Evolutionary conservation across 2,797 vertebrate genomes (phyloP).

Genomic region (Mionectes olivaceus): DNA sequence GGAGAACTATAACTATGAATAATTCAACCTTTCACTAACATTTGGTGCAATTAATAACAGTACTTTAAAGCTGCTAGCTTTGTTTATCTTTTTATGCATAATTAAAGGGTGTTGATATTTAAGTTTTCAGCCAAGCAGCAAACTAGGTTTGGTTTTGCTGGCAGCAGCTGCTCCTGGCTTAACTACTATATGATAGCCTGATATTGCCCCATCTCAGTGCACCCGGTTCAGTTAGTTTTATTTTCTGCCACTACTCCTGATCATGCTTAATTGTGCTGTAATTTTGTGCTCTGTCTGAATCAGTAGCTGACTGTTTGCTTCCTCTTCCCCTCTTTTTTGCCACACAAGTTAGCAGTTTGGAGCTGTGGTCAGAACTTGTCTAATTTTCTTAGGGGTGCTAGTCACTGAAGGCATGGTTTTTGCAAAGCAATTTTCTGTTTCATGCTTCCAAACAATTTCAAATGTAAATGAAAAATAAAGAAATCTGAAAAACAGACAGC

Average conservation of each 20-base stretch:
- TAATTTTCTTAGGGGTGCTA: not conserved
- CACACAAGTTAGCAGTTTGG: not conserved
- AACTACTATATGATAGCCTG: not conserved
- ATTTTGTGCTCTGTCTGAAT: not conserved
- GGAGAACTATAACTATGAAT: conserved; percentile 58
- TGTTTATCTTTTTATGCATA: conserved; percentile 59
- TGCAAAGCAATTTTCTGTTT: not conserved
- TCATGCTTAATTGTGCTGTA: not conserved
- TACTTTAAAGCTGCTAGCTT: conserved; percentile 48
- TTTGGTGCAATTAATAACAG: conserved; percentile 57
- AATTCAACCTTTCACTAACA: conserved; percentile 65
- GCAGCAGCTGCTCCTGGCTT: conserved; percentile 20
- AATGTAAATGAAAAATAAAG: not conserved
- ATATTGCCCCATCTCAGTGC: not conserved
- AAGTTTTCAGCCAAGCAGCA: conserved; percentile 53
- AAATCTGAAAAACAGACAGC: not conserved
- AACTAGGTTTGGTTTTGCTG: conserved; percentile 19
- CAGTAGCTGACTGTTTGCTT: not conserved
- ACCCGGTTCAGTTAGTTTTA: not conserved
- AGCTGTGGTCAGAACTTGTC: not conserved
- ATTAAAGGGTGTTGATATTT: conserved; percentile 60
- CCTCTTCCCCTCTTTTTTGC: not conserved
- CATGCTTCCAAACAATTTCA: not conserved
- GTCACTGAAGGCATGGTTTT: not conserved
- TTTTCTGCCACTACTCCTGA: not conserved